A percentile compares a stretch with the other conserved stretches of the same genome.
Conservation (phyloP, 2,888 invertebrate species). For the Dolomedes plantarius region DNA sequence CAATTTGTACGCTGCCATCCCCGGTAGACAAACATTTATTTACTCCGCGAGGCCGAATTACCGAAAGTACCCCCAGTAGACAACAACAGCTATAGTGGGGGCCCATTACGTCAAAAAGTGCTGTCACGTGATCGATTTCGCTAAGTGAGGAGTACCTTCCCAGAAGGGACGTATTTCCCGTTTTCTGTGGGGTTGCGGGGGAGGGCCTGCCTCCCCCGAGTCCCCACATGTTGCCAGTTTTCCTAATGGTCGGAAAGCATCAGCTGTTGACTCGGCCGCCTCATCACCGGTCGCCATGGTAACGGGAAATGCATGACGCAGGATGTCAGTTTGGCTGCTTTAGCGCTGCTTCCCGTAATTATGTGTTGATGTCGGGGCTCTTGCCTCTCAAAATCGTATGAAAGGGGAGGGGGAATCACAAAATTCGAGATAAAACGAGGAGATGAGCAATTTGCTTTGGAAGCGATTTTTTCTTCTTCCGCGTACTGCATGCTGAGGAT, state of each 20-base stretch:
- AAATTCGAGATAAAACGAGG: too few species aligned
- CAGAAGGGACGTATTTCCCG: conserved; percentile 27
- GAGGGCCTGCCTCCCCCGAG: background rate
- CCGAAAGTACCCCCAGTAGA: conserved; percentile 8
- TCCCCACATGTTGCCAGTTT: conserved; percentile 61
- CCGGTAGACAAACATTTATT: conserved; percentile 6
- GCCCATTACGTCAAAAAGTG: conserved; percentile 8
- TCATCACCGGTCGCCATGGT: conserved; percentile 59
- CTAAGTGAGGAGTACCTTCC: conserved; percentile 42
- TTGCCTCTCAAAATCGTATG: too few species aligned
- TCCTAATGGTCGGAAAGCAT: conserved; percentile 61
- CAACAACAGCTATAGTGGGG: background rate
- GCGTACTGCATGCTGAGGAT: too few species aligned
- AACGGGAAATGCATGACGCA: conserved; percentile 26
- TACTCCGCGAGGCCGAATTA: background rate
- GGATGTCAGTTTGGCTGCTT: conserved; percentile 6
- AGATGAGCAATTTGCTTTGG: too few species aligned
- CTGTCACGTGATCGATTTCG: conserved; percentile 60
- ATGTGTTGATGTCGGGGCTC: background rate
- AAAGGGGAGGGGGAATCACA: too few species aligned
- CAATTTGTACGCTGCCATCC: background rate
- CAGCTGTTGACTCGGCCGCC: conserved; percentile 67
- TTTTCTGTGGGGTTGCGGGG: conserved; percentile 21
- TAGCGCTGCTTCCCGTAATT: background rate
- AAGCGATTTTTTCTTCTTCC: too few species aligned